Evolutionary conservation across 2,113 vertebrate species (phyloP), one percentile per base, ranked within the genome.

Genomic region (Anarrhichthys ocellatus): DNA sequence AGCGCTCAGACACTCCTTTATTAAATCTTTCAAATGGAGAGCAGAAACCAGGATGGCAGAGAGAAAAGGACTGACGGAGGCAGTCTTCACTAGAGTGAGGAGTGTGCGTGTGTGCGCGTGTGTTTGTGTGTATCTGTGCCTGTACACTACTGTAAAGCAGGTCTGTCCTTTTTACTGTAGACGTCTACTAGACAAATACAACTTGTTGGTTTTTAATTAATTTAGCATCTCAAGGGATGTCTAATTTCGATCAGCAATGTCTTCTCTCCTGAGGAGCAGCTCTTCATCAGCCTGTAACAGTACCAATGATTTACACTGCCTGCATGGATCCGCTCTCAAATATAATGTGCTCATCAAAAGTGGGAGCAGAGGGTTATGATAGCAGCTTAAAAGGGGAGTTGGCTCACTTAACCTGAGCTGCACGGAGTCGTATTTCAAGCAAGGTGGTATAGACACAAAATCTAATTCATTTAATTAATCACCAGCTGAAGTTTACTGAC

Each of bases 291-390:
- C 32, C 56, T 65, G 18, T 62, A 84, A 85, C 72, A 75, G 44
- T 61, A 54, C 18, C 20, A 59, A 24, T 78, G 84, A 80, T 84
- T 88, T 81, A 84, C 29, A 11, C 62, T 6, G 17, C 36, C 69
- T 67, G 54, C 74, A 79, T 88, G 81, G 78, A 87, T 87, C 81
- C 83, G 40, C 74, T 50, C 48, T 84, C 69, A 76, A 67, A 83
- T 78, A 68, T 85, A 85, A 81, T 85, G 83, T 69, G 81, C 73
- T 82, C 83, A 76, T 71, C 72, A 65, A 62, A 82, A 82, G 84
- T 67, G 54, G 82, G 85, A 80, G 83, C 67, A 84, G 36, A 76
- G 82, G 81, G 61, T 83, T 73, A 77, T 81, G 62, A 86, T 62
- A 69, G 71, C 85, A 80, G 72, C 69, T 78, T 75, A 80, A 76